Evolutionary conservation across 2,113 vertebrate genomes (phyloP), one percentile per base, ranked within the genome.

Genomic region (Ciconia stormi): DNA sequence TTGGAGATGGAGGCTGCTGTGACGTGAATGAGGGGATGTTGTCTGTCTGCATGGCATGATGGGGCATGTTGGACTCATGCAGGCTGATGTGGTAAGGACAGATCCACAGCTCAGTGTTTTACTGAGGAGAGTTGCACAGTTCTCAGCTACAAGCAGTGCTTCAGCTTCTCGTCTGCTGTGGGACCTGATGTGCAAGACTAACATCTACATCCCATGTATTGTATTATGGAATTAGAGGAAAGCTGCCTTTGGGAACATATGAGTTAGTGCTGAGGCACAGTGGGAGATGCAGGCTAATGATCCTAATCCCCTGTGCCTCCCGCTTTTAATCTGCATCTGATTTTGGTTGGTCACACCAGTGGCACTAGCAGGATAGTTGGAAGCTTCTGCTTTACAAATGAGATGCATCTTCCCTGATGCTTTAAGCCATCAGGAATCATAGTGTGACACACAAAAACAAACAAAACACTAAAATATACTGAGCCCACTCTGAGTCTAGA

Each of bases 21-120:
- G 59, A 30, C 16, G 4, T 7, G 10, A 47, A 13, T 16, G 53
- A 65, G 23, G 50, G 40, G 55, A 70, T 2, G 2, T 21, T 49
- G 29, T 8, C 22, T 25, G 25, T 59, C 20, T 25, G 7, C 26
- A 4, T 20, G 0, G 1, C 1, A 0, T 10, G 52, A 22, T 20
- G 9, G 34, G 62, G 13, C 19, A 4, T 1, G 3, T 10, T 71
- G 56, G 27, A 4, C 32, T 82, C 20, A 0, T 4, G 19, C 2
- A 46, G n/a, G 18, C 40, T 27, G 34, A 11, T 62, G 63, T 14
- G 27, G 3, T 49, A 29, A 44, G 20, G 59, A 47, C 49, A 59
- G 72, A 50, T 53, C 10, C 29, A 11, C 17, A 22, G 46, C 47
- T 72, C 25, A 6, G 29, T 23, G 30, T 26, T 34, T 46, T 32